Percentiles rank a stretch among this genome's conserved stretches.
phyloP scores from a whole-genome alignment of 2,113 vertebrate genomes.

The Bufo bufo region DNA sequence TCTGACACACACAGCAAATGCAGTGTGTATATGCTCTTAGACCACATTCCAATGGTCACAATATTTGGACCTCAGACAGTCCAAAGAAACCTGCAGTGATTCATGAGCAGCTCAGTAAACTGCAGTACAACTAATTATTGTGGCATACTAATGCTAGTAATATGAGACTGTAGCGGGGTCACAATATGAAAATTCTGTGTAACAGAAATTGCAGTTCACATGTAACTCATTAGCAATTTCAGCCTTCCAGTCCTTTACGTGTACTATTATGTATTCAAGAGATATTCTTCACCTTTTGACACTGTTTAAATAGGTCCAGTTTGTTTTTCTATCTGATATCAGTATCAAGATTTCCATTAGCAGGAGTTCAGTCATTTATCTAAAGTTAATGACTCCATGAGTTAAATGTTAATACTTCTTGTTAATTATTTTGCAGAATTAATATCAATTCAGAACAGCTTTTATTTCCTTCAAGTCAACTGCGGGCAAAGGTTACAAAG shows the following conservation, averaged over 20 bases:
- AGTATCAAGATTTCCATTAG: slow-evolving; percentile 22
- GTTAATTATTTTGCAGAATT: slow-evolving; percentile 41
- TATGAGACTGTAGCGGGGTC: not conserved
- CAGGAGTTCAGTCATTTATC: not conserved
- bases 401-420: slow-evolving; percentile 37
- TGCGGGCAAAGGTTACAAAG: slow-evolving; percentile 19
- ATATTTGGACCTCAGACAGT: no score
- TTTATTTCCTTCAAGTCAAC: slow-evolving; percentile 4
- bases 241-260: not conserved
- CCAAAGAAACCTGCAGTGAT: no score
- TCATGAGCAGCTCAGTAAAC: no score
- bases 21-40: no score
- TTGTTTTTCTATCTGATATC: not conserved
- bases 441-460: not conserved
- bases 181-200: not conserved
- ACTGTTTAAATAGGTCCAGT: not conserved
- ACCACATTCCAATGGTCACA: no score
- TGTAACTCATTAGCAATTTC: not conserved
- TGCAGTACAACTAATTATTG: no score
- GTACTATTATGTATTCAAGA: not conserved
- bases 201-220: no score
- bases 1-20: no score
- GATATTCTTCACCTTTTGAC: not conserved
- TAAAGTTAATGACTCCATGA: not conserved
- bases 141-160: no score